Percentiles rank a stretch among this genome's conserved stretches.
phyloP scores from a whole-genome alignment of 23 tunicate species.

The Trididemnum miniatum region DNA sequence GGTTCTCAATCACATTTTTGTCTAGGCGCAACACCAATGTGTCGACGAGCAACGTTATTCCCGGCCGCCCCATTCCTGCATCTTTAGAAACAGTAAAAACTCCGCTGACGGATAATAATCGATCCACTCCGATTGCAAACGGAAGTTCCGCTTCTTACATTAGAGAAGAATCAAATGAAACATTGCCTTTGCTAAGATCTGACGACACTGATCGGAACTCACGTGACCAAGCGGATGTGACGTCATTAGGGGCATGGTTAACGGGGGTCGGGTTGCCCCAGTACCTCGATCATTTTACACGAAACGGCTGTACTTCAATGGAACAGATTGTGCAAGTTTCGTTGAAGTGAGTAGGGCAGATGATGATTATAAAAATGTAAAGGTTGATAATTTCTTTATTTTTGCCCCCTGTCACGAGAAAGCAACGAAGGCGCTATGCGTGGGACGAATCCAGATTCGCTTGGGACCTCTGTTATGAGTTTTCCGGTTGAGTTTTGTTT shows the following conservation, averaged over 20 bases:
- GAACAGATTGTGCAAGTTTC: constrained; percentile 73
- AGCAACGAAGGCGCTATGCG: too few species aligned
- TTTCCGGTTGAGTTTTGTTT: too few species aligned
- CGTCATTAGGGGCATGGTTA: constrained; percentile 78
- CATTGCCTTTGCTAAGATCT: background rate
- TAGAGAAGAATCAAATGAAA: constrained; percentile 41
- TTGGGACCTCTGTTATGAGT: too few species aligned
- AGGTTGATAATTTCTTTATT: too few species aligned
- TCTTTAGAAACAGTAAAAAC: background rate
- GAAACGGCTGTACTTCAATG: constrained; percentile 69
- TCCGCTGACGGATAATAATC: background rate
- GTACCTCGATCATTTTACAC: constrained; percentile 64
- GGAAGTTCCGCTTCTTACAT: background rate
- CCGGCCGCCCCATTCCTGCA: background rate
- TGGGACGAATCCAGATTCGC: too few species aligned
- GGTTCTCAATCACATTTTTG: too few species aligned
- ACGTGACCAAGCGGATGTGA: background rate
- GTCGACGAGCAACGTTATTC: constrained; percentile 6
- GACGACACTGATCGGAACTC: background rate
- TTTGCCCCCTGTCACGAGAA: too few species aligned
- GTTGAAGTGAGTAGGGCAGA: constrained; percentile 39
- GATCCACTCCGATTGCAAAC: constrained; percentile 12
- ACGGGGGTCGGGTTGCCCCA: constrained; percentile 61
- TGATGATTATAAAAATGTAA: background rate
- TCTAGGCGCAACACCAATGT: background rate